A percentile compares a stretch with the other conserved stretches of the same genome.
Conservation (phyloP, 2,888 invertebrate species). For the Himalopsyche anomala region DNA sequence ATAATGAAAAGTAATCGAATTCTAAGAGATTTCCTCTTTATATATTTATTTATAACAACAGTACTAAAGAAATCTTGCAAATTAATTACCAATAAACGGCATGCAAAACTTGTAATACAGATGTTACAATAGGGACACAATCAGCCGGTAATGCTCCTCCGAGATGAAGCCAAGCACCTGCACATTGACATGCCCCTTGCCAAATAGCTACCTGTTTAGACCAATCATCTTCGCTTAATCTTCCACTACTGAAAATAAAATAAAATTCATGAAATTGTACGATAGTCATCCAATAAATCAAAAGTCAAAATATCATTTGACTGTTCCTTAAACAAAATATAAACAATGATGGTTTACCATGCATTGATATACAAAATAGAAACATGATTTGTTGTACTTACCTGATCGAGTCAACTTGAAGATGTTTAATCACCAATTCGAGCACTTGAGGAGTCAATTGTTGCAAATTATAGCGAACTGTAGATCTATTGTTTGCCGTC, state of each 20-base stretch:
- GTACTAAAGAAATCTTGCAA: background rate
- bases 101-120: constrained; percentile 61
- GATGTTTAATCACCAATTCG: constrained; percentile 63
- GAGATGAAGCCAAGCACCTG: constrained; percentile 61
- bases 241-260: background rate
- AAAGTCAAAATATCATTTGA: background rate
- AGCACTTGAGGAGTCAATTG: constrained; percentile 73
- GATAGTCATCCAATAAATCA: background rate
- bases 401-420: constrained; percentile 59
- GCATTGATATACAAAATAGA: background rate
- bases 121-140: constrained; percentile 58
- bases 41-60: no score
- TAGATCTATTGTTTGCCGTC: constrained; percentile 71
- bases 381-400: constrained; percentile 16
- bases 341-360: no score
- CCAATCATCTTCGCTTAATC: constrained; percentile 60
- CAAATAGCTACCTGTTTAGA: constrained; percentile 59
- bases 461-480: constrained; percentile 71
- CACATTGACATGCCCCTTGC: constrained; percentile 64
- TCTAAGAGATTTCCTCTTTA: background rate
- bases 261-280: background rate
- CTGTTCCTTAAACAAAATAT: no score
- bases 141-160: constrained; percentile 57
- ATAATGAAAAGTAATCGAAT: background rate
- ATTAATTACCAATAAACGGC: constrained; percentile 62